Evolutionary conservation across 64 coral and sea anemone genomes (phyloP).

Genomic region (Pocillopora verrucosa): DNA sequence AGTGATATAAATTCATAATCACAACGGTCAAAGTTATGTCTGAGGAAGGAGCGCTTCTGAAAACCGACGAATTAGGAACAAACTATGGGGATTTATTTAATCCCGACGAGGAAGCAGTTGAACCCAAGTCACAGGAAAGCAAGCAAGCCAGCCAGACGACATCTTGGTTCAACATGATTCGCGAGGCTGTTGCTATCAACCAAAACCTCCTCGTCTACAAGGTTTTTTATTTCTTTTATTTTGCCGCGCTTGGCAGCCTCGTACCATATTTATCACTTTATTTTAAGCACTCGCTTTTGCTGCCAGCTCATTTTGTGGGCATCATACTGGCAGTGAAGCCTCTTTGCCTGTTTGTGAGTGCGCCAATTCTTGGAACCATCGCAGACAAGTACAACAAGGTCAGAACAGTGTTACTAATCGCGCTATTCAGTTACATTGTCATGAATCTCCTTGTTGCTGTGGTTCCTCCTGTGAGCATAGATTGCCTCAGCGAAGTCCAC

Average conservation of each 20-base stretch:
- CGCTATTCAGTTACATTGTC: conserved; percentile 74
- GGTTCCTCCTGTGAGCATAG: conserved; percentile 75
- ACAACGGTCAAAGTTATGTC: background rate
- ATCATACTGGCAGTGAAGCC: conserved; percentile 83
- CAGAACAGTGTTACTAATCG: conserved; percentile 66
- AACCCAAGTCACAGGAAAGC: background rate
- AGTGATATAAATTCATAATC: background rate
- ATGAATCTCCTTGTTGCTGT: conserved; percentile 74
- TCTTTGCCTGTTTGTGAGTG: conserved; percentile 87
- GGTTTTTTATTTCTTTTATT: conserved; percentile 97
- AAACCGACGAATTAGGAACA: background rate
- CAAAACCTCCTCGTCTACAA: conserved; percentile 82
- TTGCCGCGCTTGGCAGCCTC: conserved; percentile 78
- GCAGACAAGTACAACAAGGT: conserved; percentile 95
- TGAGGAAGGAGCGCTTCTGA: background rate
- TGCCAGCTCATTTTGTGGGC: conserved; percentile 87
- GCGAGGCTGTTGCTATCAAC: conserved; percentile 59
- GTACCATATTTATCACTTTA: conserved; percentile 84
- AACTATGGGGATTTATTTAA: conserved; percentile 32
- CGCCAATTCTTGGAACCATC: conserved; percentile 83
- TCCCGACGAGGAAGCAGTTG: conserved; percentile 19
- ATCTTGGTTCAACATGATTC: conserved; percentile 60
- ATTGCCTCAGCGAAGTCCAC: conserved; percentile 79
- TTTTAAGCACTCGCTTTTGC: conserved; percentile 86
- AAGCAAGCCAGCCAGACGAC: background rate